A percentile compares a stretch with the other conserved stretches of the same genome.
phyloP scores from a whole-genome alignment of 1,140 invertebrate genomes.

The Diachasmimorpha longicaudata region DNA sequence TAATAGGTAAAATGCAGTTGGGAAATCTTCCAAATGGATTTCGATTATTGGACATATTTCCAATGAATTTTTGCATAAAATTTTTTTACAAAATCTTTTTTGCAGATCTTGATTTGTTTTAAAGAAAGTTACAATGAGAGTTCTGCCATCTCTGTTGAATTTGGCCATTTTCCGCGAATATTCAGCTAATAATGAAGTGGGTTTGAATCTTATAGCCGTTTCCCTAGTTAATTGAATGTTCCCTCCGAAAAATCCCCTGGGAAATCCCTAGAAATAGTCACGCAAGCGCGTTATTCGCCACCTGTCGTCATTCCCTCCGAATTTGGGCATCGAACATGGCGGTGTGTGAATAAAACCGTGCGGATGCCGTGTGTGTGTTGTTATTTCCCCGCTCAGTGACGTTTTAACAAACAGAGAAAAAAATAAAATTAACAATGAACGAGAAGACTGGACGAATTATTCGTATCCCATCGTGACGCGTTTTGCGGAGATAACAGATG shows the following conservation, averaged over 20 bases:
- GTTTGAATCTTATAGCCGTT: no score
- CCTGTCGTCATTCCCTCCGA: neutral
- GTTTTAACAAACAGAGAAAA: neutral
- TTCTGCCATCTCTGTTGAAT: no score
- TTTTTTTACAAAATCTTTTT: no score
- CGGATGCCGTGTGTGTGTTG: neutral
- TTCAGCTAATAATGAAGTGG: neutral
- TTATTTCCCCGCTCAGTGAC: neutral
- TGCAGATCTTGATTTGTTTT: no score
- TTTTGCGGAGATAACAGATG: neutral
- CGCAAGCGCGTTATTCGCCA: neutral
- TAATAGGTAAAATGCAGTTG: no score
- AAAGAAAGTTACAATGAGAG: no score
- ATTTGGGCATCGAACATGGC: neutral
- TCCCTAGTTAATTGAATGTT: neutral
- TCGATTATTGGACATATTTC: no score
- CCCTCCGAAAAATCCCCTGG: neutral
- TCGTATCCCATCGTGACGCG: neutral
- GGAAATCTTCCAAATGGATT: no score
- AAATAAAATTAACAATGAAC: slow-evolving; percentile 2
- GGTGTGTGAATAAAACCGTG: neutral
- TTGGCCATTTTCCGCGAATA: neutral
- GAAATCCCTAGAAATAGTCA: neutral
- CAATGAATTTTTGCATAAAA: no score
- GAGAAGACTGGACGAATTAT: neutral